Evolutionary conservation across 2,113 vertebrate genomes (phyloP).

Genomic region (Leptosomus discolor): DNA sequence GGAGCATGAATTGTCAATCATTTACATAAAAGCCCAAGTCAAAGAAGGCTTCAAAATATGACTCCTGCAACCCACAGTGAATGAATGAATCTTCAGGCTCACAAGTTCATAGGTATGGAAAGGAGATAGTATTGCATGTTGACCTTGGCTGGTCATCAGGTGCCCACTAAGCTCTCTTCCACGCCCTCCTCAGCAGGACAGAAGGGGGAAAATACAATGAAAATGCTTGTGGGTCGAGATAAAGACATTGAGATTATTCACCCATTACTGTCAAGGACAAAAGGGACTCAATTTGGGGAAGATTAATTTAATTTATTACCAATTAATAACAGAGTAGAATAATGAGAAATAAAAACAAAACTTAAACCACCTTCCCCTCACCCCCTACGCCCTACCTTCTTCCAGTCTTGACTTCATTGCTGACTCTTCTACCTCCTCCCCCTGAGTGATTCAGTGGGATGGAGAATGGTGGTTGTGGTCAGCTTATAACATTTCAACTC

Average conservation of each 20-base stretch:
- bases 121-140: not conserved
- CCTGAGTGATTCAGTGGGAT: fast-evolving
- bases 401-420: not conserved
- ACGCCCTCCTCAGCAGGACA: not conserved
- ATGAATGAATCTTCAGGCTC: not conserved
- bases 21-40: not conserved
- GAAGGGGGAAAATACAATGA: not conserved
- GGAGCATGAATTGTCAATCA: not conserved
- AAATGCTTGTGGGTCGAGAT: not conserved
- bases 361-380: not conserved
- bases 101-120: not conserved
- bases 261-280: fast-evolving
- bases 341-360: not conserved
- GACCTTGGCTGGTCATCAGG: not conserved
- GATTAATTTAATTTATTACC: not conserved
- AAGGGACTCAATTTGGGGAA: not conserved
- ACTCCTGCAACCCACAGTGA: not conserved
- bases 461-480: not conserved
- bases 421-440: not conserved
- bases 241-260: not conserved
- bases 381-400: not conserved
- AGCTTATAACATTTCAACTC: not conserved
- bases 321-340: not conserved
- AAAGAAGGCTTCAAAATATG: not conserved
- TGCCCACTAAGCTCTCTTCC: not conserved